Base-by-base conservation (phyloP, 2,888 invertebrate species). In the Drosophila anceps region DNA sequence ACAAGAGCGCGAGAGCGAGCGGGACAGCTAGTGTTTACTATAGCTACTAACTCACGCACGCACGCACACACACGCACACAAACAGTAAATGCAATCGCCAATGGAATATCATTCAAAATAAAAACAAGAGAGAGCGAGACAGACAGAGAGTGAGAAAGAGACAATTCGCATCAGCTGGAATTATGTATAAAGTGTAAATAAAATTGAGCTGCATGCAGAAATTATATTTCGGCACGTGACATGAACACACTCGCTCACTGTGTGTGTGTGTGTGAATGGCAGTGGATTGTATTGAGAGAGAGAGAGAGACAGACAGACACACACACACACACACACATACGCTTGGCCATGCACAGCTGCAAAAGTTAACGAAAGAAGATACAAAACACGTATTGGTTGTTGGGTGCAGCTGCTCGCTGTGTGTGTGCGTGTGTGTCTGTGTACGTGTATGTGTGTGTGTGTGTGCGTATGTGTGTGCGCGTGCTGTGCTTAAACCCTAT, bases 121-220 rank as follows among this genome's bases (percentile, higher is more conserved):
- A 46, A 41, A 43, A 48, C 27, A 37, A 10, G 35, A 29, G 35
- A 35, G 27, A 39, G 43, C 10, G 44, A 18, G 41, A 44, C 6
- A 35, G 53, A 44, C 13, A 20, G 12, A 58, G 10, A 10, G 15
- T 39, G 27, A 27, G 10, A 35, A 24, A 8, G n/a, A 27, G 20
- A 82, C 61, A 58, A 57, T 63, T 74, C 41, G 57, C 46, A 68
- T 63, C 51, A 54, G 75, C 66, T 69, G 43, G 35, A 51, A 51
- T 37, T 88, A 84, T 75, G 79, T 68, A 61, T 50, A 78, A 79
- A 74, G 71, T 82, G 69, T 77, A 85, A 88, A 90, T 76, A 82
- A 79, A 90, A 61, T 82, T 66, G 81, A 85, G 85, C 85, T 73
- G 86, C 90, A 84, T 90, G 84, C 84, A 80, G 57, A 83, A 87